Evolutionary conservation across 2,797 vertebrate species (phyloP).

Genomic region (Gallinago stenura): DNA sequence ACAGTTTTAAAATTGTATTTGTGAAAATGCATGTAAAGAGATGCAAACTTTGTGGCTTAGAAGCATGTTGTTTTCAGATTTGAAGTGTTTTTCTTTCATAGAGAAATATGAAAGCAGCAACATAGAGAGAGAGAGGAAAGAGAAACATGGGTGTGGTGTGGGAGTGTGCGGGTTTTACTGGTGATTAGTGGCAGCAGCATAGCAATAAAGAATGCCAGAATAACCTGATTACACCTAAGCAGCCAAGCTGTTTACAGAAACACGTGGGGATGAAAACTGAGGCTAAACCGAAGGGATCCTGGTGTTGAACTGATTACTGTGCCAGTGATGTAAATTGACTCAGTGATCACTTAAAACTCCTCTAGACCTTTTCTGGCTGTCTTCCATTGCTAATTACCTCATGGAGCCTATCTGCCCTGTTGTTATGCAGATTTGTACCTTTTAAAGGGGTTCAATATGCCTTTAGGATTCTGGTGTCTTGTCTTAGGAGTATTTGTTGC

Average conservation of each 20-base stretch:
- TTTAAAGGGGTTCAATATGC: fast-evolving
- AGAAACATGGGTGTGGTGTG: not conserved
- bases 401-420: not conserved
- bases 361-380: not conserved
- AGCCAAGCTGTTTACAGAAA: not conserved
- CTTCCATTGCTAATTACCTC: not conserved
- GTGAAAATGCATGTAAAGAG: not conserved
- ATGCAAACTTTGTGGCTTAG: not conserved
- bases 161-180: not conserved
- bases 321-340: not conserved
- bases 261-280: not conserved
- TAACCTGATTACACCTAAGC: not conserved
- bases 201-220: not conserved
- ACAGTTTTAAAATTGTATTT: not conserved
- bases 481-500: not conserved
- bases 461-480: not conserved
- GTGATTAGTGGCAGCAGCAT: not conserved
- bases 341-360: not conserved
- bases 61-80: not conserved
- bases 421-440: not conserved
- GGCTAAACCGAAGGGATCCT: not conserved
- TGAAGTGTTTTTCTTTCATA: not conserved
- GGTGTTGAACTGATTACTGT: not conserved
- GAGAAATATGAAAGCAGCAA: not conserved
- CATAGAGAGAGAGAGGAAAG: not conserved